phyloP scores from a whole-genome alignment of 2,797 vertebrate species.

The Anomalospiza imberbis region DNA sequence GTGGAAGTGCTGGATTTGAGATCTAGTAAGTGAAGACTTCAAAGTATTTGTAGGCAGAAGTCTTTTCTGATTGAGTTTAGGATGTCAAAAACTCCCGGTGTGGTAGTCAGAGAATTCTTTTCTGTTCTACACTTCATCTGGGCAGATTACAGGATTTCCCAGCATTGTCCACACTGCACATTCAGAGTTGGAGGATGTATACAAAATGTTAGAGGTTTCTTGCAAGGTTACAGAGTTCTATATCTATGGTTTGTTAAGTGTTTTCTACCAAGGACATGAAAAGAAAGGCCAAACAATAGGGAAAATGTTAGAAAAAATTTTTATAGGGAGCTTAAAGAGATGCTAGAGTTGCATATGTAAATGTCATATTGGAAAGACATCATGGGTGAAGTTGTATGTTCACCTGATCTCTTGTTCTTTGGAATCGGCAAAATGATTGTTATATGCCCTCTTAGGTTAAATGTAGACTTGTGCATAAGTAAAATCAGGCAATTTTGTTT shows the following conservation, averaged over 20 bases:
- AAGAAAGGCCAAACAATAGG: neutral
- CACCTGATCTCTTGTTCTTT: neutral
- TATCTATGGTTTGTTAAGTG: neutral
- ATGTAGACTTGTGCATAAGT: neutral
- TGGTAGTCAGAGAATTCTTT: neutral
- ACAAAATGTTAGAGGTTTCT: neutral
- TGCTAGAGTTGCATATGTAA: neutral
- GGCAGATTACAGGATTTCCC: constrained; percentile 42
- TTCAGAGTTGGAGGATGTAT: neutral
- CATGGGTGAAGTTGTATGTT: neutral
- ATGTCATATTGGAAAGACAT: accelerated
- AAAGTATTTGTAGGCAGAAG: neutral
- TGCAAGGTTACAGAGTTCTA: neutral
- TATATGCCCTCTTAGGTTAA: neutral
- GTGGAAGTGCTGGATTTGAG: neutral
- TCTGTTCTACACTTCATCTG: neutral
- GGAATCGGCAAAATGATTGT: neutral
- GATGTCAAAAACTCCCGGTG: neutral
- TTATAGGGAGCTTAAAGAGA: neutral
- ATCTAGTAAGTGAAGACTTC: neutral
- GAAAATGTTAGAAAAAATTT: neutral
- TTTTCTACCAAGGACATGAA: neutral
- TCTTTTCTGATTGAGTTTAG: neutral
- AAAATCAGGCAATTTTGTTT: neutral
- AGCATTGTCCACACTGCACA: neutral